Evolutionary conservation across 2,113 vertebrate genomes (phyloP).

Genomic region (Chitala chitala): DNA sequence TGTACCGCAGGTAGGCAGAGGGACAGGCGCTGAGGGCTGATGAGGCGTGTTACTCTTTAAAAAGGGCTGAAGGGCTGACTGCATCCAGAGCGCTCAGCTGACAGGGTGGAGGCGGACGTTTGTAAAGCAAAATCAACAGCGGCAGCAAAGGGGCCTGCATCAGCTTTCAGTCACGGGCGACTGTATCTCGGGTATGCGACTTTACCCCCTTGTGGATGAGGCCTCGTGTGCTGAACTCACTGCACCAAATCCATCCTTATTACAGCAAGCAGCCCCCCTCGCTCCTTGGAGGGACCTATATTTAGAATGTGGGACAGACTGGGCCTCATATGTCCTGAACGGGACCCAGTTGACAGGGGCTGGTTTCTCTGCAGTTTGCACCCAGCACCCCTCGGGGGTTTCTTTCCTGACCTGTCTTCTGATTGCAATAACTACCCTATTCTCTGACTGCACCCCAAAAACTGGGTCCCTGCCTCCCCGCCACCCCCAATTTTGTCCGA

Average conservation of each 20-base stretch:
- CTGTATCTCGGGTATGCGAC: not conserved
- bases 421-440: too few species aligned
- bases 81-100: not conserved
- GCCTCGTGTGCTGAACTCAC: not conserved
- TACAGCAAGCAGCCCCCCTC: slow-evolving; percentile 54
- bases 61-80: not conserved
- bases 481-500: too few species aligned
- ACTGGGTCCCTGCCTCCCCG: too few species aligned
- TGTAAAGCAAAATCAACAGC: not conserved
- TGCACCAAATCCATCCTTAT: slow-evolving; percentile 25
- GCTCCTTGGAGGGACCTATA: slow-evolving; percentile 57
- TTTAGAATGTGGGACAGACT: slow-evolving; percentile 63
- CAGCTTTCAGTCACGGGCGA: not conserved
- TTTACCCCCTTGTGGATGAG: not conserved
- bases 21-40: not conserved
- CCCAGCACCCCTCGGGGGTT: not conserved
- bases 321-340: slow-evolving; percentile 46
- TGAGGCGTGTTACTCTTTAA: not conserved
- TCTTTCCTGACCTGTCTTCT: too few species aligned
- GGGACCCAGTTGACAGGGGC: slow-evolving; percentile 58
- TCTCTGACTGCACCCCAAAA: too few species aligned
- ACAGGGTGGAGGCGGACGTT: not conserved
- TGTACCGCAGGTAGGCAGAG: not conserved
- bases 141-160: not conserved
- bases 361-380: not conserved